These are phyloP conservation scores for Leptoclinus maculatus DNA, from an alignment of 2,797 vertebrate genomes.

Conservation along the genomic window DNA sequence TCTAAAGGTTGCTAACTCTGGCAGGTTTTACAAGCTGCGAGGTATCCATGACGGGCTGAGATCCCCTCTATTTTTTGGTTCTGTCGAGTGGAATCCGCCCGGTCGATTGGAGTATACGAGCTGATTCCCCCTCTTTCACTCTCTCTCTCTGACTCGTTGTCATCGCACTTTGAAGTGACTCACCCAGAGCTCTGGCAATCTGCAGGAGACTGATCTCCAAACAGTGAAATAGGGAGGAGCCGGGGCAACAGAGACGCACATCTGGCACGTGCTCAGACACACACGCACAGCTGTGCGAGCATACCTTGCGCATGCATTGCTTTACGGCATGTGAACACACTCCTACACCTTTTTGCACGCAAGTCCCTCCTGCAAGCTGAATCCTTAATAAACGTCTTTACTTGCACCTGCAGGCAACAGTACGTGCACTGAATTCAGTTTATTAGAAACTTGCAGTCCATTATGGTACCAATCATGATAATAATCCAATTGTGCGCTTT, in stretches of 20 bases:
- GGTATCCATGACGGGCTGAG: conserved; percentile 36
- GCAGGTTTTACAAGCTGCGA: conserved; percentile 39
- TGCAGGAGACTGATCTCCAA: conserved; percentile 66
- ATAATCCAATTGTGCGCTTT: not conserved
- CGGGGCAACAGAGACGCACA: not conserved
- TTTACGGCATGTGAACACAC: not conserved
- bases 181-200: conserved; percentile 62
- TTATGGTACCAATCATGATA: not conserved
- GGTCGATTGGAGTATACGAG: conserved; percentile 71
- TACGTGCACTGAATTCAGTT: not conserved
- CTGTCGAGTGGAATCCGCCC: conserved; percentile 38
- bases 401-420: not conserved
- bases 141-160: conserved; percentile 64
- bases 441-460: not conserved
- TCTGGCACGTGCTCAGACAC: not conserved
- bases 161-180: conserved; percentile 71
- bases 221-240: conserved; percentile 41
- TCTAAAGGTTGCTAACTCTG: conserved; percentile 34
- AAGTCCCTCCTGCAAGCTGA: not conserved
- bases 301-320: not conserved
- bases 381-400: not conserved
- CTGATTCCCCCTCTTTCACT: conserved; percentile 65
- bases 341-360: not conserved
- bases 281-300: not conserved
- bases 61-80: conserved; percentile 38